A percentile compares a stretch with the other conserved stretches of the same genome.
phyloP scores from a whole-genome alignment of 2,113 vertebrate species.

The Dromaius novaehollandiae region DNA sequence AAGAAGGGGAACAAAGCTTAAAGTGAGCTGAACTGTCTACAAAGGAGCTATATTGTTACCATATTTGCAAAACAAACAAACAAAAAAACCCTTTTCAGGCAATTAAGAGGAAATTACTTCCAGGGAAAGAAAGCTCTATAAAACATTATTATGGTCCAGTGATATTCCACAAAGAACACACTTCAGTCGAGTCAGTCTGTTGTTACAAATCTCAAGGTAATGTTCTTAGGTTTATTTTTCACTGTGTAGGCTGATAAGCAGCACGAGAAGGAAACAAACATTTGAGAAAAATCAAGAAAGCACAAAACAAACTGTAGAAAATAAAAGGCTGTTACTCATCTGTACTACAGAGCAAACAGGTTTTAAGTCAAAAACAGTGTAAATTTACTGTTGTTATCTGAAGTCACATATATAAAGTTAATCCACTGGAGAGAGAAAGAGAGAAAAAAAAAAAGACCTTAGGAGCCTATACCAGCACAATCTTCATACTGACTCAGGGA shows the following conservation, averaged over 20 bases:
- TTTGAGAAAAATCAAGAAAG: neutral
- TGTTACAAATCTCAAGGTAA: neutral
- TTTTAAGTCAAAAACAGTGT: neutral
- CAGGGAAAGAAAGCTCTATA: neutral
- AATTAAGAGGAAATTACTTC: neutral
- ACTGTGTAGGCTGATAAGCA: neutral
- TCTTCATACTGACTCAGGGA: neutral
- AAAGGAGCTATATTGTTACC: neutral
- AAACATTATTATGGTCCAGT: neutral
- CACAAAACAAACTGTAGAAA: neutral
- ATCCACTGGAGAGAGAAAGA: neutral
- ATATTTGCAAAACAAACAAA: neutral
- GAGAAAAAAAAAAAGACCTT: neutral
- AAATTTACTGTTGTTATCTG: neutral
- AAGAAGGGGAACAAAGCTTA: neutral
- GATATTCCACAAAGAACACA: neutral
- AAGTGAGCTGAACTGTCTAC: neutral
- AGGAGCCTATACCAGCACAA: neutral
- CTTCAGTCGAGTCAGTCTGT: neutral
- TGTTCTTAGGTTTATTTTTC: neutral
- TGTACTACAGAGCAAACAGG: neutral
- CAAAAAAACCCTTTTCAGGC: neutral
- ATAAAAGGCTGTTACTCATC: slow-evolving; percentile 15
- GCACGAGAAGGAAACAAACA: neutral
- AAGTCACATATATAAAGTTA: neutral